Base-by-base conservation (phyloP, 2,888 invertebrate genomes). In the Aspidiotus rigidus region DNA sequence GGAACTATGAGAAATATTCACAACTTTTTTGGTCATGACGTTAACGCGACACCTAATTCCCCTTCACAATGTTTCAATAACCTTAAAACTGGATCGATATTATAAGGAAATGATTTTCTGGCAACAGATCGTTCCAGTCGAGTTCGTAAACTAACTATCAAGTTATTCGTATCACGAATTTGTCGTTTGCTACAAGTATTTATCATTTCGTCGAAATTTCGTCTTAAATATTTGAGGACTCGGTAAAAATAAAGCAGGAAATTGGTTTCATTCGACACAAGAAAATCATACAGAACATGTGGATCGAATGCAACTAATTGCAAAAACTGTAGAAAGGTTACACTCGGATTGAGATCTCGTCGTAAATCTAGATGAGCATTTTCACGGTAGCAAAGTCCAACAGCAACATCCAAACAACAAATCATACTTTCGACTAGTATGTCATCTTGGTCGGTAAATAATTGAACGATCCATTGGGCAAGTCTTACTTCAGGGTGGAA, bases 381-480 rank as follows among this genome's bases (percentile, higher is more conserved):
- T 75, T 89, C 89, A 64, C 90, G 84, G 76, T 89, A 89, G 40
- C 89, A 89, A 70, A 93, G 86, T 55, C 91, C 92, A 39, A 89
- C 87, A 0, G 89, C 90, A 60, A 93, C 91, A 78, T 93, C 93
- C 62, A 93, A 79, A 53, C 90, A 90, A 77, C 93, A 93, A 8
- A 93, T 89, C 92, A 93, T 92, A 5, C 91, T 88, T 80, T 93
- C 93, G 71, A 93, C 89, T 74, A 93, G 80, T 75, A 90, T 90
- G 78, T 93, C 93, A 76, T 93, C 93, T 77, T 93, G 93, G 78
- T 93, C 92, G 74, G 89, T 88, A 76, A 93, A 93, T 70, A 93
- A 80, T 77, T 90, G 89, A 71, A 93, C 89, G 64, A 93, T 83
- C 83, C 93, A 89, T 79, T 92, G 91, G 0, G 91, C 90, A 73